Evolutionary conservation across 2,797 vertebrate genomes (phyloP), one percentile per base, ranked within the genome.

Genomic region (Tokudaia tokunoshimensis): DNA sequence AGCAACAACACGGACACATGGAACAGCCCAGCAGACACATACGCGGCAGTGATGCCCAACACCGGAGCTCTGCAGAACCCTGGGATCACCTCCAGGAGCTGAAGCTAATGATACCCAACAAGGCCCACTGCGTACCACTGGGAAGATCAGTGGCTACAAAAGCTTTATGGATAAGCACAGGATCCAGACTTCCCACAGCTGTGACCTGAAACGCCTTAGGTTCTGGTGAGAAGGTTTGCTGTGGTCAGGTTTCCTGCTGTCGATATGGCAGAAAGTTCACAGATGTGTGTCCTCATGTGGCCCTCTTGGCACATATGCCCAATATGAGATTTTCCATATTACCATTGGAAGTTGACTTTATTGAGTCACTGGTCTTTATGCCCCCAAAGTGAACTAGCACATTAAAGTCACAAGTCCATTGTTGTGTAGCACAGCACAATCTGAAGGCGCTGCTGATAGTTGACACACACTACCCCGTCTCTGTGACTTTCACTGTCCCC

Each of bases 301-400:
- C 80, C 22, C 15, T 65, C 55, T 37, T 82, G 12, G 76, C 26
- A 87, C 91, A n/a, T 59, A 8, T 5, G 17, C 55, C 55, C 55
- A 57, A 19, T 57, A 20, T 59, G 57, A 59, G 57, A 59, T 63
- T 13, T 14, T 85, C 50, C 63, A 55, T 10, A 50, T 94, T 74
- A 89, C 61, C 31, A 67, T 22, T 41, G 55, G 10, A 57, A 3
- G 63, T 41, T 61, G 70, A 55, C 26, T 89, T 63, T 81, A 74
- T 63, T 82, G 61, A 83, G 50, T 92, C 87, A 91, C 89, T 93
- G 41, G 44, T 4, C 67, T 94, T 95, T 95, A 59, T 78, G 75
- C 3, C 44, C 41, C 24, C 31, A 24, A 94, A 14, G 70, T 72
- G 19, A 96, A 94, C 63, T 37, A 83, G 47, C 50, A 82, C 8